Conservation (phyloP, 2,888 invertebrate genomes). For the Cenopis cana region DNA sequence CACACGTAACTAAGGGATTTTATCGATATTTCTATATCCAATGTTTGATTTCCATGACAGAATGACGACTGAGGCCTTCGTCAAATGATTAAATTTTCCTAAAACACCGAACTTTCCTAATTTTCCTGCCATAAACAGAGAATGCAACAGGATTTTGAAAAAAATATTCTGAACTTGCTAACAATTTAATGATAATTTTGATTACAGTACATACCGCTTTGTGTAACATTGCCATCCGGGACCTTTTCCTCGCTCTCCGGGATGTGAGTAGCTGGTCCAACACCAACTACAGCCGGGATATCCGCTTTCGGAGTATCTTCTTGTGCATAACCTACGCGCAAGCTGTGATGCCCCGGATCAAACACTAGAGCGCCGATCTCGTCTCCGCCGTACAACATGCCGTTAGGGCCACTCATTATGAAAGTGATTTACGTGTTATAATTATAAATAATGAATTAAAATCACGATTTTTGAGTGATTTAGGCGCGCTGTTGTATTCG, state of each 20-base stretch:
- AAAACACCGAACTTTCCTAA: too few relatives aligned
- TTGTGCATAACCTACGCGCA: conserved; percentile 97
- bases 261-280: conserved; percentile 89
- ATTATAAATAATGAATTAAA: conserved; percentile 19
- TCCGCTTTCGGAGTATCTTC: conserved; percentile 99
- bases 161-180: background rate
- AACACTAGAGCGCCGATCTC: conserved; percentile 99
- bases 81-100: too few relatives aligned
- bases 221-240: conserved; percentile 89
- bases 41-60: too few relatives aligned
- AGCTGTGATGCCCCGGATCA: conserved; percentile 92
- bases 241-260: conserved; percentile 91
- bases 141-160: background rate
- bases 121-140: background rate
- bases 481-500: conserved; percentile 37
- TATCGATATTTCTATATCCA: too few relatives aligned
- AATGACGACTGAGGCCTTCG: too few relatives aligned
- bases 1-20: too few relatives aligned
- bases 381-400: conserved; percentile 96
- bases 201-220: conserved; percentile 68
- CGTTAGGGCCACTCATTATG: conserved; percentile 81
- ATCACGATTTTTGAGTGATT: background rate
- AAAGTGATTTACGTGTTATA: background rate
- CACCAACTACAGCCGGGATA: conserved; percentile 96
- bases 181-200: background rate